These are phyloP conservation scores for Magallana angulata DNA, from an alignment of 1,140 invertebrate genomes.

Conservation along the genomic window DNA sequence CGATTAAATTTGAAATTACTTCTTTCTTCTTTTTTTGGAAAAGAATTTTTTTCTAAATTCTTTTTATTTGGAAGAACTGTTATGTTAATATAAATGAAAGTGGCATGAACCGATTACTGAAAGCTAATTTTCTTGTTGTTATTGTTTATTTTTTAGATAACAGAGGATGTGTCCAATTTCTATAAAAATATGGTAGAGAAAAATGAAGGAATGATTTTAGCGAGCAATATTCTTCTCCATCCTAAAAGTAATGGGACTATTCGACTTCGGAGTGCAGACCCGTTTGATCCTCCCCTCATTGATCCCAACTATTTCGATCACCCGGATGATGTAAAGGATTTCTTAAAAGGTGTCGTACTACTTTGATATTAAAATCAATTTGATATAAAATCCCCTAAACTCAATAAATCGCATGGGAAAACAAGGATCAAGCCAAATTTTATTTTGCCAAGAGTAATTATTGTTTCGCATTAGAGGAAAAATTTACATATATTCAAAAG, in stretches of 20 bases:
- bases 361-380: not conserved
- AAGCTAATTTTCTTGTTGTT: no score
- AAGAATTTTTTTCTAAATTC: no score
- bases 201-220: not conserved
- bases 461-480: not conserved
- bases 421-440: not conserved
- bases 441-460: not conserved
- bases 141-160: no score
- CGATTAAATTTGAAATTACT: no score
- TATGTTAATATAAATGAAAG: no score
- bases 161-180: no score
- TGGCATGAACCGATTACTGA: no score
- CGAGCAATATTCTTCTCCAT: slow-evolving; percentile 51
- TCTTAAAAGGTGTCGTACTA: slow-evolving; percentile 25
- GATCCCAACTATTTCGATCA: slow-evolving; percentile 83
- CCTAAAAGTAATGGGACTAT: slow-evolving; percentile 70
- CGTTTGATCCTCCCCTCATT: slow-evolving; percentile 88
- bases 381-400: not conserved
- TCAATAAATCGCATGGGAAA: not conserved
- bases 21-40: no score
- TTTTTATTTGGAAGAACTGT: no score
- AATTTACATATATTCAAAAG: no score
- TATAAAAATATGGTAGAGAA: no score
- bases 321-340: slow-evolving; percentile 56
- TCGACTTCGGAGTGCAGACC: slow-evolving; percentile 82